Evolutionary conservation across 2,888 invertebrate genomes (phyloP), one percentile per base, ranked within the genome.

Genomic region (Nomada lathburiana): DNA sequence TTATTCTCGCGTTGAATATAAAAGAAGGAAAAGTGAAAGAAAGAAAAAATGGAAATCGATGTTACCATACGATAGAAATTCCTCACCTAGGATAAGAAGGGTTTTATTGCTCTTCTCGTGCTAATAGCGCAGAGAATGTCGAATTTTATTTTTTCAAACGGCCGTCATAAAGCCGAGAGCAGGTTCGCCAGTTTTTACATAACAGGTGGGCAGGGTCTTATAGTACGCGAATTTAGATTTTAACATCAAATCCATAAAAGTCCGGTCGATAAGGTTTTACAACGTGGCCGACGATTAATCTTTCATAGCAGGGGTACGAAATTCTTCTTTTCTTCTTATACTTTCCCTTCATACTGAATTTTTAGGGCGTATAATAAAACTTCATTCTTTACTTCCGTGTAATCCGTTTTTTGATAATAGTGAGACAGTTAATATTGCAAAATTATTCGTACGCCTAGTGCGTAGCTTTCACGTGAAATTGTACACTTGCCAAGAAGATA

Each of bases 61-160:
- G 42, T 3, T 55, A 20, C 18, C 20, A n/a, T 60, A 23, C 50
- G 53, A 63, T 42, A 63, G 26, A 44, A 63, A 63, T 72, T 72
- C 53, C 63, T 26, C 55, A 18, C 18, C 53, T 52, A 26, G 36
- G 7, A 23, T 20, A 42, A 42, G 42, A 18, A 52, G 4, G 52
- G 42, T 72, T 72, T 72, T 72, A 72, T 72, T 72, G 53, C 72
- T 55, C 20, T 44, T 55, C 53, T n/a, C 26, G 72, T 64, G 72
- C 20, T 72, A 72, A 64, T 72, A 76, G 20, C 50, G 26, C 23
- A 29, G 47, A 10, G 55, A 69, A 55, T 68, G 26, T 26, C 60
- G 26, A 23, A 29, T 16, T 72, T 64, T 64, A 75, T 64, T 44
- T 47, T 59, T 50, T 42, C 20, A 23, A 55, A 70, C 60, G 11